Base-by-base conservation (phyloP, 2,888 invertebrate species). In the Dicycla oo region DNA sequence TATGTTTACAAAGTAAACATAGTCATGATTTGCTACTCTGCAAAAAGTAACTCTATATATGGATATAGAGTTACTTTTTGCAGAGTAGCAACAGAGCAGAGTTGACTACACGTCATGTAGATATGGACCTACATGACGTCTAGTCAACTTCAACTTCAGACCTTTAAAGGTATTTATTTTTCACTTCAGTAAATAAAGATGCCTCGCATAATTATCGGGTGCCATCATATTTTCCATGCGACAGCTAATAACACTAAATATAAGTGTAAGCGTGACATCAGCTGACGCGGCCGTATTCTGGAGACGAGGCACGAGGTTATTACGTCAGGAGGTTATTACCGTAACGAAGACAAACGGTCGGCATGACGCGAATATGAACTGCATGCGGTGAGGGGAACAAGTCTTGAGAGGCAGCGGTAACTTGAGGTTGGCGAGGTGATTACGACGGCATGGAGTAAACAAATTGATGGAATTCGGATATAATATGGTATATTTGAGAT, bases 341-440 rank as follows among this genome's bases (percentile, higher is more conserved):
- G 80, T 92, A 92, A 92, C 93, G 90, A 91, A 92, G 92, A 92
- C 89, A 88, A 92, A 92, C 90, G 88, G 79, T 86, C 84, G 87
- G 80, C 86, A 82, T 85, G 83, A 87, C 87, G 88, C 82, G 90
- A 91, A 90, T 90, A 89, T 87, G 86, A 90, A 90, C 90, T 81
- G 87, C 84, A 81, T 65, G 71, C 57, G 51, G 60, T 54, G 2
- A 38, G 40, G 62, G 10, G 30, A 57, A 15, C n/a, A n/a, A 61
- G 56, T 2, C 18, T 56, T 26, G 57, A 67, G 73, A 64, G 56
- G 2, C 6, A 66, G 81, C 80, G 80, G 73, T 2, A 1, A 10
- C 5, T 4, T 30, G 18, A 20, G 20, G 11, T n/a, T 38, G 13
- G 10, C 1, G 8, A 49, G 40, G 34, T 7, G 13, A 26, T 38